These are phyloP conservation scores for Glossophaga mutica DNA, from an alignment of 2,797 vertebrate genomes.

Conservation along the genomic window DNA sequence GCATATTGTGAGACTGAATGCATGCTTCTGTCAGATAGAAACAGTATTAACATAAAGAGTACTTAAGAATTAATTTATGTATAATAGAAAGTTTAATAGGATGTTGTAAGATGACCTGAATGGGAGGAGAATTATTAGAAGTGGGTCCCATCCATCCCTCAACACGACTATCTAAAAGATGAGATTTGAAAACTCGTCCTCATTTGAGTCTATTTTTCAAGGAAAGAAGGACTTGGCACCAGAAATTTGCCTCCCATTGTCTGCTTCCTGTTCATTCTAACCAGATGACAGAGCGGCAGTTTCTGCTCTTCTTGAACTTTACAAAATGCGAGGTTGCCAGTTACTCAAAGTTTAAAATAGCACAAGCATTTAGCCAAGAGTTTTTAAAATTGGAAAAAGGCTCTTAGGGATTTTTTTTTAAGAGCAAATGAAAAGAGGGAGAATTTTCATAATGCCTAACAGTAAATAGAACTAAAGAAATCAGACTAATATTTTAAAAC, in stretches of 20 bases:
- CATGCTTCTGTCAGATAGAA: background rate
- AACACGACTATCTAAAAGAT: background rate
- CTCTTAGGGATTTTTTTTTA: background rate
- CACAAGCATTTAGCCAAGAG: slow-evolving; percentile 68
- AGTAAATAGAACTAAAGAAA: slow-evolving; percentile 61
- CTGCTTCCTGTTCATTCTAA: slow-evolving; percentile 56
- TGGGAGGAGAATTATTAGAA: background rate
- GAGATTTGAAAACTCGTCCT: background rate
- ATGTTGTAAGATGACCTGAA: background rate
- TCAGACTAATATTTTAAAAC: slow-evolving; percentile 47
- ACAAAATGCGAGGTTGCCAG: slow-evolving; percentile 69
- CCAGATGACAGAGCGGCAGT: slow-evolving; percentile 37
- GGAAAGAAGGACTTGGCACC: slow-evolving; percentile 21
- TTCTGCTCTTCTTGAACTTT: slow-evolving; percentile 74
- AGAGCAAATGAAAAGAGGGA: slow-evolving; percentile 51
- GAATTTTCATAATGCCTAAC: slow-evolving; percentile 59
- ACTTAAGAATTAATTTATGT: background rate
- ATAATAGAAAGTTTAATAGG: background rate
- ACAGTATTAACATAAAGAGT: background rate
- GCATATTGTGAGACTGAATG: background rate
- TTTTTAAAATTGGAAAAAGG: slow-evolving; percentile 63
- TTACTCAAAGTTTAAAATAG: slow-evolving; percentile 69
- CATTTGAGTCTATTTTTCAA: background rate
- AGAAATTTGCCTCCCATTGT: slow-evolving; percentile 55
- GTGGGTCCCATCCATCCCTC: background rate